Evolutionary conservation across 2,797 vertebrate genomes (phyloP), one percentile per base, ranked within the genome.

Genomic region (Odontamblyopus rebecca): DNA sequence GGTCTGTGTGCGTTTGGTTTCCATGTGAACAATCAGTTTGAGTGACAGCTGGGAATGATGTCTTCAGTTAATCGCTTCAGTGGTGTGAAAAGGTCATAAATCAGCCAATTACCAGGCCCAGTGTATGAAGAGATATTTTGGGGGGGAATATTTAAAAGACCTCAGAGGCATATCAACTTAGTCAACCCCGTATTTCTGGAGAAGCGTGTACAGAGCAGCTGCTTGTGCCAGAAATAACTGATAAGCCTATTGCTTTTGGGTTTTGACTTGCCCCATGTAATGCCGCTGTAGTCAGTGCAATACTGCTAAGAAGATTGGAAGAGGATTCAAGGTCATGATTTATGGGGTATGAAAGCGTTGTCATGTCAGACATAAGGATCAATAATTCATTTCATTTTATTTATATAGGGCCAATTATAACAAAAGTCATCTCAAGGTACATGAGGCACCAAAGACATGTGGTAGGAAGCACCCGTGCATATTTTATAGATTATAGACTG

Each of bases 41-140:
- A 93, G 63, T 92, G 92, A 91, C 92, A 91, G 92, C 85, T 87
- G 80, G 75, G 90, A 89, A 91, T 88, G 90, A 92, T 90, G 92
- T 92, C 89, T 89, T 92, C 88, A 90, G 87, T 90, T 92, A 90
- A 91, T 91, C 90, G 89, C 91, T 92, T 86, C 89, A 89, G 80
- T 89, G 88, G 87, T 91, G 90, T 91, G 91, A 91, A 92, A 91
- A 93, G 92, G 92, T 92, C 91, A 92, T 90, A 89, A 92, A 93
- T 91, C 88, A 87, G 78, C 87, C 89, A 92, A 93, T 93, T 92
- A 91, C 82, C 76, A 85, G 56, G 71, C 82, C 76, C 48, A 81
- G 84, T 89, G 89, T 88, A 90, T 91, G 89, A 91, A 91, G 88
- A 88, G 89, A 92, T 91, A 89, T 92, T 90, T 77, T 74, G 72